Conservation (phyloP, 53 echinoderm and acorn worm genomes). For the Temnopleurus reevesii region DNA sequence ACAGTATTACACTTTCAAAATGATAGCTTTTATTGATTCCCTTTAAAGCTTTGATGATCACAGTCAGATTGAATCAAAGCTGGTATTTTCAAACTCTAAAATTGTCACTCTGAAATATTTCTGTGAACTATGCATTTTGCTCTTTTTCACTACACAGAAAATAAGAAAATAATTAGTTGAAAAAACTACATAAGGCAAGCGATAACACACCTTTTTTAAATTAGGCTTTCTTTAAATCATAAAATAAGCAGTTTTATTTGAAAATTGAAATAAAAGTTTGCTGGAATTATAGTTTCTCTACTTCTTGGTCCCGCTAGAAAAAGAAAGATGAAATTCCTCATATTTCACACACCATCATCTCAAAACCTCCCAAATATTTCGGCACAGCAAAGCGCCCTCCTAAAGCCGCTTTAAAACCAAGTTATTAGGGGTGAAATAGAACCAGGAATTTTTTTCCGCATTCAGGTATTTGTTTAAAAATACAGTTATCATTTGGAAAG, state of each 20-base stretch:
- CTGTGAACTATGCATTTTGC: not conserved
- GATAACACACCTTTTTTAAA: too few species aligned
- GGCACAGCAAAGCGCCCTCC: not conserved
- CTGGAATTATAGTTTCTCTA: too few species aligned
- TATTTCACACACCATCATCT: not conserved
- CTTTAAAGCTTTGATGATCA: not conserved
- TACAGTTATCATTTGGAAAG: not conserved
- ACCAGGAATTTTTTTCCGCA: not conserved
- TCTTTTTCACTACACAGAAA: too few species aligned
- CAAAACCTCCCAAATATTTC: not conserved
- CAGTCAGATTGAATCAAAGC: not conserved
- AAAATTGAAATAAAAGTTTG: too few species aligned
- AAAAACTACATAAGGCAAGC: too few species aligned
- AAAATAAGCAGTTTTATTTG: too few species aligned
- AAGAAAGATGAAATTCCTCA: not conserved
- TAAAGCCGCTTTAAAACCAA: not conserved
- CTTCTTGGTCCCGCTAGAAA: not conserved
- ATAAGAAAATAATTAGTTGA: too few species aligned
- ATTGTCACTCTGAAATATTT: too few species aligned
- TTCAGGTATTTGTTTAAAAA: slow-evolving; percentile 18
- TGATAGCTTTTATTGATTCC: not conserved
- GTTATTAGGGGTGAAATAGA: not conserved
- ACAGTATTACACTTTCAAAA: slow-evolving; percentile 35
- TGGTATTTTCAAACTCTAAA: not conserved
- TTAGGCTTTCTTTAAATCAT: too few species aligned